Evolutionary conservation across 1,140 invertebrate species (phyloP), one percentile per base, ranked within the genome.

Genomic region (Temnothorax longispinosus): DNA sequence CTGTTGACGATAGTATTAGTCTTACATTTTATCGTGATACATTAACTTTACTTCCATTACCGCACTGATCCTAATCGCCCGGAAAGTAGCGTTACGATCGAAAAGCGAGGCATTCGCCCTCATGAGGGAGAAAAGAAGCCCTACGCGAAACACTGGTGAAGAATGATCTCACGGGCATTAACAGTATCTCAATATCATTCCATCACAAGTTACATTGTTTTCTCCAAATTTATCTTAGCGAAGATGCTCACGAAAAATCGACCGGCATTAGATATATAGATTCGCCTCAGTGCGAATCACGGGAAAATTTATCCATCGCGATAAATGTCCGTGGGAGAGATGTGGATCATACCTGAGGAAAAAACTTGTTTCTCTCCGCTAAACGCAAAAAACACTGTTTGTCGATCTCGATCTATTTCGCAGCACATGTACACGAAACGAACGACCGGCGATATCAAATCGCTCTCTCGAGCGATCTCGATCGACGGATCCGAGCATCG

Each of bases 121-220:
- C 15, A 2, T 13, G n/a, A 38, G 6, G 8, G 27, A 35, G 54
- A 38, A 74, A 58, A 38, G 27, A 1, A 60, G n/a, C 0, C 54
- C 41, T 72, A 60, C 52, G 41, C 75, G 32, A 84, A 60, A 54
- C 4, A 38, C 15, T 18, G 27, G 8, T 84, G 41, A 60, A 60
- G 32, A 84, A 84, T 50, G 5, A 47, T 82, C 21, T 72, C 41
- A 41, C 11, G 11, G 35, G 8, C 41, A 76, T 58, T 67, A 50
- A 74, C 47, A 41, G 7, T 47, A 13, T 54, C 62, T 88, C 13
- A 15, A 69, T 58, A 47, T 60, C 32, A 4, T 85, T 72, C 67
- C 35, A 87, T 81, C 86, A 89, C 82, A 89, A 75, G 82, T 89
- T 89, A 88, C 60, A 47, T 52, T 54, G 21, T 44, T 69, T 27